A percentile compares a stretch with the other conserved stretches of the same genome.
phyloP scores from a whole-genome alignment of 2,113 vertebrate species.

The Rhabdornis inornatus region DNA sequence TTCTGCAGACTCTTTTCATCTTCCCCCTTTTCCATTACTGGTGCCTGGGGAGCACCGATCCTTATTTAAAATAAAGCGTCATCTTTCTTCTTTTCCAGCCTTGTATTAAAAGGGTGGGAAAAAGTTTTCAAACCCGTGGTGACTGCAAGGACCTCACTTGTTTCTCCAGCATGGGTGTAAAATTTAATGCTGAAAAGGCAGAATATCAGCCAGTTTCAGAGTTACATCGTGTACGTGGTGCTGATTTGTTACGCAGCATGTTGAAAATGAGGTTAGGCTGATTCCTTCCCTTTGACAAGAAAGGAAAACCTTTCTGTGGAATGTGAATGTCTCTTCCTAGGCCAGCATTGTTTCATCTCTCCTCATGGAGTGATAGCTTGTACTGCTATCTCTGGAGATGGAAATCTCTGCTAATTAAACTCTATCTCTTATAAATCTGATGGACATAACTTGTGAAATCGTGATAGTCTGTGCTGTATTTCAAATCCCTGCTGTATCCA shows the following conservation, averaged over 20 bases:
- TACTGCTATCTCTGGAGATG: background rate
- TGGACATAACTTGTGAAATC: background rate
- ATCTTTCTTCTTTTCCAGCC: background rate
- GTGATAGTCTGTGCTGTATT: background rate
- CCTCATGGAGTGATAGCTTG: background rate
- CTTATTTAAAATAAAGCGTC: fast-evolving
- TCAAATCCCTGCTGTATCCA: background rate
- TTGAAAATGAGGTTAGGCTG: background rate
- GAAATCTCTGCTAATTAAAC: background rate
- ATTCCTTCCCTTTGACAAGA: background rate
- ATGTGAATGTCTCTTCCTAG: background rate
- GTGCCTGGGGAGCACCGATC: background rate
- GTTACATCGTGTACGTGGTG: background rate
- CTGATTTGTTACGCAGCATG: background rate
- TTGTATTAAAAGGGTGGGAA: background rate
- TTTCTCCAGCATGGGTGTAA: background rate
- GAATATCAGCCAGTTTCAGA: background rate
- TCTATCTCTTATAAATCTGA: background rate
- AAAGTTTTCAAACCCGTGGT: background rate
- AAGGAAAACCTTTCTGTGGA: background rate
- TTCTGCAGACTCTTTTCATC: background rate
- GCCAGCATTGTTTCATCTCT: background rate
- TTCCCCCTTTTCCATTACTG: background rate
- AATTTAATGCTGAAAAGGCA: background rate
- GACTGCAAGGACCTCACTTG: background rate